Evolutionary conservation across 1,140 invertebrate species (phyloP).

Genomic region (Rhyacophila brunnea): DNA sequence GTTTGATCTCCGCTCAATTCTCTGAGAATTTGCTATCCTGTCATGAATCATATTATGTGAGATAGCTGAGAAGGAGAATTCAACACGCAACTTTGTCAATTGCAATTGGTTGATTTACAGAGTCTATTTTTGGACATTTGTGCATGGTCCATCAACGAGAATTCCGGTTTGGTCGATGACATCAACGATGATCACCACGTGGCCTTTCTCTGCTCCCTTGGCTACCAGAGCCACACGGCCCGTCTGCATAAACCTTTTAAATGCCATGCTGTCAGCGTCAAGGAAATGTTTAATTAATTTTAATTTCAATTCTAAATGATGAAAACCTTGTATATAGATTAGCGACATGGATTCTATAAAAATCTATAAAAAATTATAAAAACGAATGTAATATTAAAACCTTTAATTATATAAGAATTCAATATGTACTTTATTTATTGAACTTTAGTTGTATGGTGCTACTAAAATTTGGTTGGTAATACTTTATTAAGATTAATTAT

Average conservation of each 20-base stretch:
- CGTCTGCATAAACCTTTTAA: slow-evolving; percentile 92
- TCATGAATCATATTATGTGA: slow-evolving; percentile 90
- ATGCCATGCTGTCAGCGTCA: slow-evolving; percentile 50
- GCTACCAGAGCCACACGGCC: slow-evolving; percentile 94
- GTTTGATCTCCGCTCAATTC: slow-evolving; percentile 75
- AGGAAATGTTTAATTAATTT: slow-evolving; percentile 7
- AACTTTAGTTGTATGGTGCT: too few relatives aligned
- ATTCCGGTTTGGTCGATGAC: slow-evolving; percentile 97
- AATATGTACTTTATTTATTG: too few relatives aligned
- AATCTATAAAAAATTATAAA: too few relatives aligned
- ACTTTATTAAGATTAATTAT: too few relatives aligned
- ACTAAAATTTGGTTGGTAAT: too few relatives aligned
- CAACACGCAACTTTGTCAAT: slow-evolving; percentile 88
- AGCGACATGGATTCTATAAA: too few relatives aligned
- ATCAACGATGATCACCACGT: slow-evolving; percentile 91
- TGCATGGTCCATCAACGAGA: slow-evolving; percentile 89
- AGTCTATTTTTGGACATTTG: slow-evolving; percentile 74
- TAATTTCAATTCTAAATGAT: too few relatives aligned
- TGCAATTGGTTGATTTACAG: slow-evolving; percentile 90
- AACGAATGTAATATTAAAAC: too few relatives aligned
- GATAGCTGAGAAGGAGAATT: slow-evolving; percentile 82
- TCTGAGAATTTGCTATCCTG: slow-evolving; percentile 71
- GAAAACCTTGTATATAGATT: too few relatives aligned
- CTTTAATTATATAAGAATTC: too few relatives aligned
- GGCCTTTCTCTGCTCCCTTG: slow-evolving; percentile 85